phyloP scores from a whole-genome alignment of 1,140 invertebrate species.

The Geopemphigus sp. region DNA sequence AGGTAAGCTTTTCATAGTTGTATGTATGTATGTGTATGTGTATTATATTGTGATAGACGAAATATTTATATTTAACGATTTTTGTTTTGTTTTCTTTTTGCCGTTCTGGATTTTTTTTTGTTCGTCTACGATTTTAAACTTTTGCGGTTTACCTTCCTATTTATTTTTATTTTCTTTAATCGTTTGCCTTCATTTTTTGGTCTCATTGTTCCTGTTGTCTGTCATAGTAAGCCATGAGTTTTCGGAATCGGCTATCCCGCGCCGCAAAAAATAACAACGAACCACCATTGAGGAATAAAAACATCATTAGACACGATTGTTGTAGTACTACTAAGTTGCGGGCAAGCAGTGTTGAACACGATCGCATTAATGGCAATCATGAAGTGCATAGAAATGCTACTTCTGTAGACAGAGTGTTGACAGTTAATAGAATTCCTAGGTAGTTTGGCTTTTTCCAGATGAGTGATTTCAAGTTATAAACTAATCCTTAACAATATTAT shows the following conservation, averaged over 20 bases:
- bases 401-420: slow-evolving; percentile 44
- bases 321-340: slow-evolving; percentile 26
- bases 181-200: background rate
- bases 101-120: background rate
- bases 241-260: slow-evolving; percentile 45
- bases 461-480: slow-evolving; percentile 42
- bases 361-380: slow-evolving; percentile 43
- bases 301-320: slow-evolving; percentile 25
- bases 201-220: background rate
- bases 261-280: slow-evolving; percentile 41
- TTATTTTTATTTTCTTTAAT: background rate
- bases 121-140: background rate
- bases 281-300: slow-evolving; percentile 32
- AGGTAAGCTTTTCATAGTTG: slow-evolving; percentile 13
- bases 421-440: slow-evolving; percentile 41
- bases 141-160: background rate
- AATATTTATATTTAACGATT: too few species aligned
- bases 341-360: slow-evolving; percentile 35
- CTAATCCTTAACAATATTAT: slow-evolving; percentile 36
- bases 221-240: slow-evolving; percentile 44
- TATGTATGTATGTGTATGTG: too few species aligned
- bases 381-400: slow-evolving; percentile 34
- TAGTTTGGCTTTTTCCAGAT: slow-evolving; percentile 21
- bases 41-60: too few species aligned
- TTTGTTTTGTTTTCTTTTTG: background rate